Conservation (phyloP, 2,113 vertebrate genomes). For the Narcine bancroftii region DNA sequence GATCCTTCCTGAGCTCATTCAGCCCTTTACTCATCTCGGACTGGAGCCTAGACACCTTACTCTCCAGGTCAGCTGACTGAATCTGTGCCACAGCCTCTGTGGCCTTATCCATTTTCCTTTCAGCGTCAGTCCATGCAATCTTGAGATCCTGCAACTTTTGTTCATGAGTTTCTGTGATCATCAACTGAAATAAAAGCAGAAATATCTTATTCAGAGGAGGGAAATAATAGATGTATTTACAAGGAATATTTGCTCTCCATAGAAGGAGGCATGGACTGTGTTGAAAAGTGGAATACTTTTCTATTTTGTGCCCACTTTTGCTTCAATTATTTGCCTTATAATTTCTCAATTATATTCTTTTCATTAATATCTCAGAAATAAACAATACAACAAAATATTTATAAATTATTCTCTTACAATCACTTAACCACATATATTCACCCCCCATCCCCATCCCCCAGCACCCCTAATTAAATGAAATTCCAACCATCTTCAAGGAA, state of each 20-base stretch:
- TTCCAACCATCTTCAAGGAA: neutral
- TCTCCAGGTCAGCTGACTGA: conserved; percentile 53
- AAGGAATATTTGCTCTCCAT: neutral
- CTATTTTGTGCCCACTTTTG: neutral
- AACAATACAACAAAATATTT: neutral
- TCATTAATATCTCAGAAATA: neutral
- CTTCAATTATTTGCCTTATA: neutral
- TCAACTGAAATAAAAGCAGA: conserved; percentile 43
- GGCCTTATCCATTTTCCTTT: conserved; percentile 53
- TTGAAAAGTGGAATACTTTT: neutral
- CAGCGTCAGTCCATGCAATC: conserved; percentile 46
- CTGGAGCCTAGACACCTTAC: conserved; percentile 56
- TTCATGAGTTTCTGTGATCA: conserved; percentile 47
- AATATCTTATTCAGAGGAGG: neutral
- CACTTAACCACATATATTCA: neutral
- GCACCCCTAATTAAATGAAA: neutral
- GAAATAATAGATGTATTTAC: neutral
- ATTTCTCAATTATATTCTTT: neutral
- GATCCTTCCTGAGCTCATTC: conserved; percentile 49
- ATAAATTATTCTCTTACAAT: neutral
- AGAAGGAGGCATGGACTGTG: neutral
- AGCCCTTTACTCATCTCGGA: conserved; percentile 53
- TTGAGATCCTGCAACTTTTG: conserved; percentile 51
- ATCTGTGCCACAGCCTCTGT: conserved; percentile 52
- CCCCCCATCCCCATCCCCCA: no score